Base-by-base conservation (phyloP, 2,113 vertebrate species). In the Rhegmatorhina hoffmannsi region DNA sequence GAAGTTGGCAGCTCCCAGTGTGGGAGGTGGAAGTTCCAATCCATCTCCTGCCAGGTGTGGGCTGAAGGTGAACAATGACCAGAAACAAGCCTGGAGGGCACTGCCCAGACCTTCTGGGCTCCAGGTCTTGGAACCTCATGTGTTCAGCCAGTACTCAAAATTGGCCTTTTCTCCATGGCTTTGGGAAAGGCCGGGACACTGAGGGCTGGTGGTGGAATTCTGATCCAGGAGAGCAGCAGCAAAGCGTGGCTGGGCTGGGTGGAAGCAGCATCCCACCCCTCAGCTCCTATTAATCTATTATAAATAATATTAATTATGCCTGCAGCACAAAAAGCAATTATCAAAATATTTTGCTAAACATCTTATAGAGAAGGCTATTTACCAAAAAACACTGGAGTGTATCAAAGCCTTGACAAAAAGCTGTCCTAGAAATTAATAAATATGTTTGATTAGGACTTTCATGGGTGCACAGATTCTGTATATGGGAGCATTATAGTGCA, bases 401-500 rank as follows among this genome's bases (percentile, higher is more conserved):
- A 89, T 88, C 86, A 89, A 94, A 93, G 92, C 72, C 79, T 66
- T 80, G 74, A 88, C 46, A 86, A 79, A 94, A 80, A 43, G 33
- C 72, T 64, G 52, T 76, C 92, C 62, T 31, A 50, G 88, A 95
- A 92, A 95, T 96, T 80, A 96, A 94, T 96, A 97, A 97, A 90
- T 92, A 77, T 73, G 34, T 95, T 96, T 96, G 92, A 95, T 97
- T 93, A 94, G 92, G 64, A 67, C 73, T 94, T 93, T 62, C 91
- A 86, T 83, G 94, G 89, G 66, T 90, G 86, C 83, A 88, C 33
- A 62, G 76, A 93, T 84, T 86, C 86, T 93, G 88, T 91, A 74
- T 74, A 74, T 77, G 67, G 90, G 44, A 93, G 55, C 64, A 92
- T 94, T 97, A 94, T 53, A 90, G 79, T 73, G 79, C 92, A 93